Base-by-base conservation (phyloP, 2,113 vertebrate species). In the Paradisaea rubra region DNA sequence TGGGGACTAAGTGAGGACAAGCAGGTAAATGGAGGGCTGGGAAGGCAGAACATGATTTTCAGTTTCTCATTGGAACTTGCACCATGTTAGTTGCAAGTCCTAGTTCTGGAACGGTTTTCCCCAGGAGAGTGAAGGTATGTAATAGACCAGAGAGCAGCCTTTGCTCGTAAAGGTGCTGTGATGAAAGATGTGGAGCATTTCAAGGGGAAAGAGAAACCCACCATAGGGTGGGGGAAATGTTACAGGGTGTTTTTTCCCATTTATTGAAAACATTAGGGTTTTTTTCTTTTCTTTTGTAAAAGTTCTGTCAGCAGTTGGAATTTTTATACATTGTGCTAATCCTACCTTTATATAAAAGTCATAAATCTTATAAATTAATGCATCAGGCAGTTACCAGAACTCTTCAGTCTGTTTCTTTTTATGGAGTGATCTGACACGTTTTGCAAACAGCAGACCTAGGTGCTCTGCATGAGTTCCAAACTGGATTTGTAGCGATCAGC, bases 321-420 rank as follows among this genome's bases (percentile, higher is more conserved):
- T 81, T 94, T 94, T 96, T 95, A 81, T 95, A 71, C 68, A 74
- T 91, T 71, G 85, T 93, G 82, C 71, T 95, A 96, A 95, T 95
- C 85, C 72, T 90, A 90, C 94, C 91, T 95, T 96, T 93, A 89
- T 89, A 74, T 90, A 94, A 80, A 89, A 91, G 76, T 78, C 79
- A 94, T 95, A 95, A 97, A 95, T 95, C 95, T 97, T 94, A 60
- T 64, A 86, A 93, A 94, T 96, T 91, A 91, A 68, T 8, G 27
- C 92, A 95, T 95, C 94, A 86, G 39, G 85, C 88, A 83, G 88
- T 97, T 95, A 94, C 85, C 88, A 95, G 82, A 91, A 74, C 52
- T 86, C 79, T 91, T 97, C 93, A 95, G 93, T 95, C 91, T 96
- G 88, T 94, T 96, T 96, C 91, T 88, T 95, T 96, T 95, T 95